Conservation (phyloP, 2,113 vertebrate species). For the Forbesichthys agassizii region DNA sequence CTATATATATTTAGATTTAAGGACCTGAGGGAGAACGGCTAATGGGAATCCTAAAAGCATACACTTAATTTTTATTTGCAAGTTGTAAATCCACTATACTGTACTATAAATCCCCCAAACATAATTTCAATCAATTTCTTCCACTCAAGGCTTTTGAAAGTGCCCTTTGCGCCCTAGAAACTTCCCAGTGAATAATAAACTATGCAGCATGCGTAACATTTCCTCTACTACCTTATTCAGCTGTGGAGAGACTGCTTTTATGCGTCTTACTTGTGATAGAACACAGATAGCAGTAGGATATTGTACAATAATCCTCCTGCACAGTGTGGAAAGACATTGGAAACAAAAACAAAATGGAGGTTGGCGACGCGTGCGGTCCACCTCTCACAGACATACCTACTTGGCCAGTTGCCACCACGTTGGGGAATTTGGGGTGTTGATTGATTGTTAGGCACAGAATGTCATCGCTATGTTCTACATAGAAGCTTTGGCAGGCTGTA, state of each 20-base stretch:
- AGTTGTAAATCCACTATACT: no score
- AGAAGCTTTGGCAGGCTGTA: slow-evolving; percentile 95
- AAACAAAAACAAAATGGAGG: slow-evolving; percentile 18
- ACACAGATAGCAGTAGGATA: not conserved
- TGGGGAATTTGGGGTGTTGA: slow-evolving; percentile 98
- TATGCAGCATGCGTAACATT: not conserved
- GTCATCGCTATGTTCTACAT: slow-evolving; percentile 97
- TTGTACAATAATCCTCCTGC: slow-evolving; percentile 2
- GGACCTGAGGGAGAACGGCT: no score
- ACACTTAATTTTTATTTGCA: no score
- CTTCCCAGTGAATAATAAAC: not conserved
- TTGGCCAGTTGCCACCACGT: slow-evolving; percentile 99
- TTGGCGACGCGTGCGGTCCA: slow-evolving; percentile 50
- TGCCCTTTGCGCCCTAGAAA: not conserved
- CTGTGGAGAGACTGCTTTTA: slow-evolving; percentile 5
- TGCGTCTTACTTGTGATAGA: slow-evolving; percentile 8
- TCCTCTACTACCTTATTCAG: slow-evolving; percentile 1
- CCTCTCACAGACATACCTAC: slow-evolving; percentile 96
- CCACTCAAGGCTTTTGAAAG: not conserved
- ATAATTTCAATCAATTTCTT: not conserved
- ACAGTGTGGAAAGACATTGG: slow-evolving; percentile 16
- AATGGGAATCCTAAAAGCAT: no score
- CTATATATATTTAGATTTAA: no score
- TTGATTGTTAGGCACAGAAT: slow-evolving; percentile 99
- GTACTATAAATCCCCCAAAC: no score